Conservation (phyloP, 1,140 invertebrate genomes). For the Bactericera cockerelli region DNA sequence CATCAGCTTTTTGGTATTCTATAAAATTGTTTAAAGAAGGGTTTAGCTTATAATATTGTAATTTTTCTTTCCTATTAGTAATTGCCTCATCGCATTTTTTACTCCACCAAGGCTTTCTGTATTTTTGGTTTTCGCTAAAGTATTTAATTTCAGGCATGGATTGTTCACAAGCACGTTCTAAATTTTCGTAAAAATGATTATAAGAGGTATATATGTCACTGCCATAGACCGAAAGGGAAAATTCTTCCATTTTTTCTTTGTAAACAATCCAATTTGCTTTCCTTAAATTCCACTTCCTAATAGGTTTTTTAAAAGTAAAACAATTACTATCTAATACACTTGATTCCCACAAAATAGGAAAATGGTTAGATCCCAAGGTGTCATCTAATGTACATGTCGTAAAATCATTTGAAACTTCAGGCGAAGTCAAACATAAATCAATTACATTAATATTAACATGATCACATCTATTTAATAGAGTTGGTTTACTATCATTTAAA, state of each 20-base stretch:
- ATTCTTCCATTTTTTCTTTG: too few relatives aligned
- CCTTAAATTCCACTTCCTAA: too few relatives aligned
- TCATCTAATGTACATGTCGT: not conserved
- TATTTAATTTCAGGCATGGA: not conserved
- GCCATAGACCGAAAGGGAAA: too few relatives aligned
- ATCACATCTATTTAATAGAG: not conserved
- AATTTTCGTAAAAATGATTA: not conserved
- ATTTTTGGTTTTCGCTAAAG: conserved; percentile 4
- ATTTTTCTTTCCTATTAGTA: not conserved
- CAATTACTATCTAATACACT: not conserved
- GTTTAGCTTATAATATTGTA: not conserved
- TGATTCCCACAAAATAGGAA: not conserved
- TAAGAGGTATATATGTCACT: not conserved
- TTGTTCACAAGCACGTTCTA: not conserved
- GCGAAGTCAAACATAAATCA: not conserved
- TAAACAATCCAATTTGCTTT: too few relatives aligned
- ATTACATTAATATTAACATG: not conserved
- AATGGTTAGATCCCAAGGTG: not conserved
- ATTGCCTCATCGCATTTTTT: not conserved
- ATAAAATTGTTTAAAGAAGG: conserved; percentile 3
- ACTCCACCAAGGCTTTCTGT: conserved; percentile 1
- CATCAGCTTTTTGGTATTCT: not conserved
- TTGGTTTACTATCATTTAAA: conserved; percentile 4
- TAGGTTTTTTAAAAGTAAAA: too few relatives aligned
- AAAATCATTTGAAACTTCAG: not conserved